These are phyloP conservation scores for Nycticryphes semicollaris DNA, from an alignment of 2,113 vertebrate genomes.

Conservation along the genomic window DNA sequence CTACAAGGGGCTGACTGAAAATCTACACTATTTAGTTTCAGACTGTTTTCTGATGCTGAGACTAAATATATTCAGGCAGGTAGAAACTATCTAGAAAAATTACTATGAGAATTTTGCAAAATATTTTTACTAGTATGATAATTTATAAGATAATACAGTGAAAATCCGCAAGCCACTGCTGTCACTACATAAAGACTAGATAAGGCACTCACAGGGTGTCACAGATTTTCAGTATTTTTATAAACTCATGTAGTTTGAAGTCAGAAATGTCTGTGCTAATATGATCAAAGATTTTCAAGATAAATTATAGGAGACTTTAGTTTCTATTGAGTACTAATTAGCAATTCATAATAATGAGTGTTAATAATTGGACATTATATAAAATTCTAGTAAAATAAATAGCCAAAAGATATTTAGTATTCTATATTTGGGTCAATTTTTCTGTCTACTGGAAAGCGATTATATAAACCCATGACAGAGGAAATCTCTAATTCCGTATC, in stretches of 20 bases:
- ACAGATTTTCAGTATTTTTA: neutral
- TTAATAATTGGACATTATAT: neutral
- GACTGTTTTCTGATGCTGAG: neutral
- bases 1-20: neutral
- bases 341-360: neutral
- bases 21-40: neutral
- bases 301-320: neutral
- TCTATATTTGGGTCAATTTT: neutral
- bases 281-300: neutral
- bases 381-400: neutral
- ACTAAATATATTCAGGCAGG: neutral
- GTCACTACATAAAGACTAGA: neutral
- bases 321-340: neutral
- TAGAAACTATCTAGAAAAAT: neutral
- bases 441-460: neutral
- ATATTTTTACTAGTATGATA: neutral
- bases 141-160: neutral
- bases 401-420: neutral
- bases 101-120: neutral
- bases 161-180: neutral
- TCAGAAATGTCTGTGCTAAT: neutral
- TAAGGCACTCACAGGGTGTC: neutral
- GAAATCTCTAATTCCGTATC: neutral
- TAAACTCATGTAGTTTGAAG: neutral
- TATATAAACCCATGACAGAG: neutral